Conservation (phyloP, 2,797 vertebrate genomes). For the Poecile montanus region DNA sequence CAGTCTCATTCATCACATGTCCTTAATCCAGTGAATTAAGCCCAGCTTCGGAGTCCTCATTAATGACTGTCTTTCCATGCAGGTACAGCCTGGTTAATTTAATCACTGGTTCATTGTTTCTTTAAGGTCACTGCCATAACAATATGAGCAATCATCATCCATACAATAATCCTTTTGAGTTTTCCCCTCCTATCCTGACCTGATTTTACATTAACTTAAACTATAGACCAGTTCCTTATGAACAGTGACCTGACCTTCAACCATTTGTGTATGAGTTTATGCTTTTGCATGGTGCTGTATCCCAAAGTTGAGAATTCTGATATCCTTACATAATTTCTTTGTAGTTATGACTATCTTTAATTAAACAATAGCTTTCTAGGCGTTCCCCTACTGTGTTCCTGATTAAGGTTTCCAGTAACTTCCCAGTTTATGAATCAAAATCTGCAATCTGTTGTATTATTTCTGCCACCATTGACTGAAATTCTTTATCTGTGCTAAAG, state of each 20-base stretch:
- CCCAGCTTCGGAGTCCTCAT: not conserved
- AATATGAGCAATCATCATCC: not conserved
- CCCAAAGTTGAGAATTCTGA: not conserved
- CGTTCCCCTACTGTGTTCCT: slow-evolving; percentile 17
- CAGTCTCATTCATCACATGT: not conserved
- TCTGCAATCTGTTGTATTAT: not conserved
- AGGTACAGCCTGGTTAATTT: not conserved
- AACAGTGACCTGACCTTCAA: not conserved
- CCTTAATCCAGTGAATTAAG: not conserved
- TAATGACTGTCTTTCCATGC: not conserved
- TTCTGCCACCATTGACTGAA: not conserved
- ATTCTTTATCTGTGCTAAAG: not conserved
- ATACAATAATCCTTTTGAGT: not conserved
- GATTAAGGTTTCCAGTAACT: slow-evolving; percentile 49
- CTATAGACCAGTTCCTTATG: not conserved
- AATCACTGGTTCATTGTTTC: not conserved
- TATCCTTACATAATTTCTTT: slow-evolving; percentile 12
- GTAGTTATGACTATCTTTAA: slow-evolving; percentile 51
- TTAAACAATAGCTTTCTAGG: slow-evolving; percentile 67
- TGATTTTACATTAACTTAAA: not conserved
- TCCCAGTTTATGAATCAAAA: slow-evolving; percentile 19
- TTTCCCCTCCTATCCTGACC: not conserved
- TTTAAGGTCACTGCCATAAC: not conserved
- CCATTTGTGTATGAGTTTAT: not conserved
- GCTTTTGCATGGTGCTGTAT: not conserved